phyloP scores from a whole-genome alignment of 2,113 vertebrate species.

The Isurus oxyrinchus region DNA sequence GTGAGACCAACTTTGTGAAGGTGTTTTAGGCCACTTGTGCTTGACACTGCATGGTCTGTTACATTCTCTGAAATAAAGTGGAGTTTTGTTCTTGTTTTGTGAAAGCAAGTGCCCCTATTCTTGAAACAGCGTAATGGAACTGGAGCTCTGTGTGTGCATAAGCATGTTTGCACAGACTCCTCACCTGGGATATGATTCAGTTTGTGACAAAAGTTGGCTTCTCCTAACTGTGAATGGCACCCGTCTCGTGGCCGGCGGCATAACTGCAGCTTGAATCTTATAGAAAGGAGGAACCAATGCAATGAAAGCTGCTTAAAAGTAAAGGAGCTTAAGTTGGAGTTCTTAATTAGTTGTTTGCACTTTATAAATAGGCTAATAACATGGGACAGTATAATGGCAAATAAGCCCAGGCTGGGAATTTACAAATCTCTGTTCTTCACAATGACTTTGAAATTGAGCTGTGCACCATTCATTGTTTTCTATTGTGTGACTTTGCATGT shows the following conservation, averaged over 20 bases:
- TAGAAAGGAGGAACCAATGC: neutral
- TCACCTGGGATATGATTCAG: neutral
- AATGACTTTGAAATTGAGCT: neutral
- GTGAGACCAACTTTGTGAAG: neutral
- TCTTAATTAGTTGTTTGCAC: neutral
- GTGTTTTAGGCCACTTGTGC: neutral
- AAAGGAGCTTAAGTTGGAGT: neutral
- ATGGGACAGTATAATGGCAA: neutral
- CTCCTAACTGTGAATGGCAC: neutral
- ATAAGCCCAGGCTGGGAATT: neutral
- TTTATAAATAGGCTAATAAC: neutral
- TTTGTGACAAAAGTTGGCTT: neutral
- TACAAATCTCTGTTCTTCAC: neutral
- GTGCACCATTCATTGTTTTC: neutral
- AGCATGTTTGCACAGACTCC: neutral
- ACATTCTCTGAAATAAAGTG: neutral
- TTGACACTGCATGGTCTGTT: neutral
- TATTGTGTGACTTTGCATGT: neutral
- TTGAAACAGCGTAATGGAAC: neutral
- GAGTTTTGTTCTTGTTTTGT: neutral
- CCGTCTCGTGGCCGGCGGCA: neutral
- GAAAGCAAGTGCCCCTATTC: neutral
- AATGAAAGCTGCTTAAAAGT: neutral
- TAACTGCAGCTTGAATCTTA: neutral
- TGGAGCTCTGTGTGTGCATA: neutral